Evolutionary conservation across 64 coral and sea anemone genomes (phyloP).

Genomic region (Dendrophyllia cribrosa): DNA sequence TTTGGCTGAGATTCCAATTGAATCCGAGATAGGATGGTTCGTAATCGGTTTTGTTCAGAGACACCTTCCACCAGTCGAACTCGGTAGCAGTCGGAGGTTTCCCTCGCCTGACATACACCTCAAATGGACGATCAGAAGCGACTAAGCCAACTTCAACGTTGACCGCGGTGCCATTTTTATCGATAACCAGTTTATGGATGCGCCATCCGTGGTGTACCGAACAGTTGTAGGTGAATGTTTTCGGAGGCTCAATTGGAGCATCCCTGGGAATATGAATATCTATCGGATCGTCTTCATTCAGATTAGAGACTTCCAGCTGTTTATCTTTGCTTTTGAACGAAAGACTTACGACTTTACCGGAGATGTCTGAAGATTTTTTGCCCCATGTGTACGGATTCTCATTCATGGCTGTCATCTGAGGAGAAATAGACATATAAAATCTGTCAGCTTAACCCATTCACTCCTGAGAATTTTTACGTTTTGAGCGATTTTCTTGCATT

Average conservation of each 20-base stretch:
- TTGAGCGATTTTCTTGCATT: no score
- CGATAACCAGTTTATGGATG: constrained; percentile 11
- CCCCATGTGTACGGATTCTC: constrained; percentile 34
- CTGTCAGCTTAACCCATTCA: no score
- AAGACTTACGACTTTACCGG: constrained; percentile 19
- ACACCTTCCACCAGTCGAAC: not conserved
- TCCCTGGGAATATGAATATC: constrained; percentile 11
- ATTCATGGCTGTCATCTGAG: constrained; percentile 23
- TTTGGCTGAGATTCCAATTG: no score
- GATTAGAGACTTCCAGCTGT: not conserved
- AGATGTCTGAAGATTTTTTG: constrained; percentile 13
- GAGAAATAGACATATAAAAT: not conserved
- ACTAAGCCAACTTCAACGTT: constrained; percentile 19
- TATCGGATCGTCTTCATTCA: constrained; percentile 34
- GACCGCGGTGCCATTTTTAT: constrained; percentile 31
- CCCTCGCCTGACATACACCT: constrained; percentile 10
- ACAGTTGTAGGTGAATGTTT: not conserved
- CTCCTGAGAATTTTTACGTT: no score
- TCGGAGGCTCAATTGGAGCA: not conserved
- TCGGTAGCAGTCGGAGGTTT: constrained; percentile 7
- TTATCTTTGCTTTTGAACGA: constrained; percentile 29
- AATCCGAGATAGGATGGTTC: no score
- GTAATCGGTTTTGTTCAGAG: not conserved
- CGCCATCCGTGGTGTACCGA: not conserved
- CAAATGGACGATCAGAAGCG: not conserved